Evolutionary conservation across 2,113 vertebrate genomes (phyloP), one percentile per base, ranked within the genome.

Genomic region (Corydoras sp.): DNA sequence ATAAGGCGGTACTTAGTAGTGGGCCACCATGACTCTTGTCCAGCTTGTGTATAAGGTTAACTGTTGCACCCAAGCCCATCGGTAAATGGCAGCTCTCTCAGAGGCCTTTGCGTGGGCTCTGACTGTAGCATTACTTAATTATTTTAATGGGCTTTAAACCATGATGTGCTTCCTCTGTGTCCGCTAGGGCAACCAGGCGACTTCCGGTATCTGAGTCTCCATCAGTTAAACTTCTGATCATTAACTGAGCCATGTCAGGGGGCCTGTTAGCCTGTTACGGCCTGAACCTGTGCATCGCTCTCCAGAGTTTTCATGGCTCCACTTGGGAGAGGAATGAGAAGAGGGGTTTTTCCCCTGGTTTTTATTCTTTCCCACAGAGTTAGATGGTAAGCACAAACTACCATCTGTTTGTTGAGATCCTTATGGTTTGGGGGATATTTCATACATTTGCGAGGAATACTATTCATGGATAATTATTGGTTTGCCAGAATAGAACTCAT

Each of bases 221-320:
- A 83, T 83, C 82, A 83, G 80, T 82, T 83, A 83, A 82, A 73
- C 31, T 72, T 24, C 71, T 74, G 77, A 78, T 80, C 66, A 50
- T 78, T 81, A 81, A 79, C 73, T 69, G 51, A 54, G 73, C 70
- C 58, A 53, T 60, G 74, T 74, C 77, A 76, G 70, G 66, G 68
- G 72, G 60, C 75, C 71, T 76, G 75, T 80, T 80, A 67, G 68
- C 55, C 31, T 71, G 78, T 79, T 63, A 76, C 56, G 76, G 62
- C 66, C 59, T 66, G 65, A 63, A 69, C 62, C 62, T 56, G 65
- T 12, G 65, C 31, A 11, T 18, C 72, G 48, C 35, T 68, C 51
- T 13, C 32, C 14, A 10, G 49, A n/a, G 63, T 67, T 73, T 63
- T 35, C 48, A n/a, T 61, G 63, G 64, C 71, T 74, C 64, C 75